Percentiles rank a stretch among this genome's conserved stretches.
phyloP scores from a whole-genome alignment of 2,797 vertebrate species.

The Sphaeramia orbicularis region DNA sequence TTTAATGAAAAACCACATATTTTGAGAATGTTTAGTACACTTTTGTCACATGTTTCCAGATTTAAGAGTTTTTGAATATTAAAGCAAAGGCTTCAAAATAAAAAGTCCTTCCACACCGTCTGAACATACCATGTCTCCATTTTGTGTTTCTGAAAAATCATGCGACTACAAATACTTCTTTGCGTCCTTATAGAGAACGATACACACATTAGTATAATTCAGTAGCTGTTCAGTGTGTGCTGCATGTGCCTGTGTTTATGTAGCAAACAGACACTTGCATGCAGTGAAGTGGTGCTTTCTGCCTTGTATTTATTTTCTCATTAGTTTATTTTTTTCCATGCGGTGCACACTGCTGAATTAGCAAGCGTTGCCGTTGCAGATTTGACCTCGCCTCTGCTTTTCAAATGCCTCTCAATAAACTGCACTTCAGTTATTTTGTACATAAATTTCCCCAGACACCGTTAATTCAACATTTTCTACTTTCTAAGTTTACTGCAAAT shows the following conservation, averaged over 20 bases:
- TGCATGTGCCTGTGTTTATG: neutral
- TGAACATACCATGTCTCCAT: neutral
- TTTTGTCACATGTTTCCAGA: neutral
- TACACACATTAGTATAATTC: neutral
- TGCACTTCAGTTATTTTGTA: neutral
- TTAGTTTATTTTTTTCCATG: neutral
- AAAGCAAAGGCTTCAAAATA: neutral
- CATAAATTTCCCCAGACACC: neutral
- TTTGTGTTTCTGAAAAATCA: constrained; percentile 8
- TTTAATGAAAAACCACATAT: constrained; percentile 20
- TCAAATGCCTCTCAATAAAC: neutral
- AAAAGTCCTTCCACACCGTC: neutral
- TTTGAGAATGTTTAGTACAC: neutral
- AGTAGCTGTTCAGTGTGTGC: neutral
- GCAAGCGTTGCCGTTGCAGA: too few relatives aligned
- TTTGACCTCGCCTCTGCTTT: neutral
- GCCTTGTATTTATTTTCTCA: neutral
- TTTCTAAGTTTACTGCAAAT: neutral
- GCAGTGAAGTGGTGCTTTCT: neutral
- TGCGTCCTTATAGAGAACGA: neutral
- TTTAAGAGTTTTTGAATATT: neutral
- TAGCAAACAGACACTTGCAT: too few relatives aligned
- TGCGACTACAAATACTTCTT: neutral
- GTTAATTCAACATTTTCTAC: neutral
- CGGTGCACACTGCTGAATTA: too few relatives aligned